Percentiles rank a stretch among this genome's conserved stretches.
Evolutionary conservation across 1,140 invertebrate genomes (phyloP).

Genomic region (Drosophila orena): DNA sequence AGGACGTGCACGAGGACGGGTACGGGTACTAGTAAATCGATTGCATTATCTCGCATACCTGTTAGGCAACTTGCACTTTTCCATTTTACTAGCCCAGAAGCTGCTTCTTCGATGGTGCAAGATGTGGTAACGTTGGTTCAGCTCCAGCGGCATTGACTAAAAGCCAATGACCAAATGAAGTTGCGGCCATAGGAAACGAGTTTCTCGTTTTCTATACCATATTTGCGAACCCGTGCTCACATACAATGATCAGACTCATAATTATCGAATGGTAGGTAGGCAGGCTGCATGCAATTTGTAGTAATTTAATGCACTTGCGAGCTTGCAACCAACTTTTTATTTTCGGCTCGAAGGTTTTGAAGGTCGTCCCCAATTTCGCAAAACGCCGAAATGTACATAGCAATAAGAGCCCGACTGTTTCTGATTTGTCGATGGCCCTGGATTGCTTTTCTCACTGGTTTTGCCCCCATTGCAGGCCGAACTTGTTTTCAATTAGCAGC

Average conservation of each 20-base stretch:
- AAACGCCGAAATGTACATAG: conserved; percentile 6
- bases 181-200: conserved; percentile 65
- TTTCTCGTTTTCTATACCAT: conserved; percentile 62
- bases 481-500: conserved; percentile 62
- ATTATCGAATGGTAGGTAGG: conserved; percentile 25
- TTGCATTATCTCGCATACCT: conserved; percentile 68
- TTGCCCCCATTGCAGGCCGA: conserved; percentile 18
- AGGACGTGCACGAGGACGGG: not conserved
- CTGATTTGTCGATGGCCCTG: conserved; percentile 44
- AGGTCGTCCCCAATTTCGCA: conserved; percentile 36
- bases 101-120: conserved; percentile 18
- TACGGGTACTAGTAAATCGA: conserved; percentile 56
- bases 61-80: conserved; percentile 75
- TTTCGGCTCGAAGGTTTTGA: conserved; percentile 40
- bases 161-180: conserved; percentile 79
- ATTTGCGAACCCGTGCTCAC: conserved; percentile 11
- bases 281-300: conserved; percentile 23
- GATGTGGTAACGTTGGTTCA: conserved; percentile 41
- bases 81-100: conserved; percentile 37
- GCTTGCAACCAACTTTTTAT: conserved; percentile 15
- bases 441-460: conserved; percentile 36
- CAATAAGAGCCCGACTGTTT: not conserved
- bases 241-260: conserved; percentile 26
- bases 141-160: conserved; percentile 44
- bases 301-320: conserved; percentile 28